A percentile compares a stretch with the other conserved stretches of the same genome.
Conservation (phyloP, 2,888 invertebrate genomes). For the Meteorus cinctellus region DNA sequence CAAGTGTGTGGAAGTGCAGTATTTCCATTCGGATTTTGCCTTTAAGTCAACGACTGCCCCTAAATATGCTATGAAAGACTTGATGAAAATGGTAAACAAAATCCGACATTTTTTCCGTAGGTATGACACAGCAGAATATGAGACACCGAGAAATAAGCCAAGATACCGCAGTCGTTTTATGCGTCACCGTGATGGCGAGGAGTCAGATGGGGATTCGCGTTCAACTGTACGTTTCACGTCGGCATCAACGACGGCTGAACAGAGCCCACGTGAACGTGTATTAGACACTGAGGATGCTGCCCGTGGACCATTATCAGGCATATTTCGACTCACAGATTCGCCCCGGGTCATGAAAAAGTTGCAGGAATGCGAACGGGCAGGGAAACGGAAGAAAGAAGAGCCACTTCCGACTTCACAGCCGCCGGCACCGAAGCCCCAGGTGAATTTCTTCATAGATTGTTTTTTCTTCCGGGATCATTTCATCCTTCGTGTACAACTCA, state of each 20-base stretch:
- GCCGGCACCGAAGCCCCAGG: conserved; percentile 76
- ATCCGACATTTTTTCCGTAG: conserved; percentile 49
- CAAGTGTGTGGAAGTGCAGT: conserved; percentile 27
- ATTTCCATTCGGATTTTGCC: conserved; percentile 34
- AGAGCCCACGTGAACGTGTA: conserved; percentile 80
- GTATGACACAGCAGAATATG: conserved; percentile 70
- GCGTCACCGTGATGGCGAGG: conserved; percentile 80
- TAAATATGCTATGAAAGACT: not conserved
- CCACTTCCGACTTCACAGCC: conserved; percentile 75
- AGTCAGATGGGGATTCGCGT: conserved; percentile 83
- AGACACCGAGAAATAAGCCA: conserved; percentile 69
- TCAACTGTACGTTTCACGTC: conserved; percentile 79
- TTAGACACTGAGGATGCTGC: conserved; percentile 93
- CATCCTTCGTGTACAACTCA: conserved; percentile 24
- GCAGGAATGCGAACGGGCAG: conserved; percentile 84
- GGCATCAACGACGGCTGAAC: conserved; percentile 73
- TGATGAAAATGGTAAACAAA: not conserved
- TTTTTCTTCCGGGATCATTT: not conserved
- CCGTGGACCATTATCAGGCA: conserved; percentile 89
- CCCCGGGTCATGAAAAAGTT: conserved; percentile 92
- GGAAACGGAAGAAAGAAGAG: conserved; percentile 85
- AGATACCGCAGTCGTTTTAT: conserved; percentile 73
- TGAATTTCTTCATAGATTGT: conserved; percentile 65
- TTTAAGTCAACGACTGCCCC: not conserved
- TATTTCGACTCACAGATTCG: conserved; percentile 89